Evolutionary conservation across 1,140 invertebrate species (phyloP).

Genomic region (Phymorhynchus buccinoides): DNA sequence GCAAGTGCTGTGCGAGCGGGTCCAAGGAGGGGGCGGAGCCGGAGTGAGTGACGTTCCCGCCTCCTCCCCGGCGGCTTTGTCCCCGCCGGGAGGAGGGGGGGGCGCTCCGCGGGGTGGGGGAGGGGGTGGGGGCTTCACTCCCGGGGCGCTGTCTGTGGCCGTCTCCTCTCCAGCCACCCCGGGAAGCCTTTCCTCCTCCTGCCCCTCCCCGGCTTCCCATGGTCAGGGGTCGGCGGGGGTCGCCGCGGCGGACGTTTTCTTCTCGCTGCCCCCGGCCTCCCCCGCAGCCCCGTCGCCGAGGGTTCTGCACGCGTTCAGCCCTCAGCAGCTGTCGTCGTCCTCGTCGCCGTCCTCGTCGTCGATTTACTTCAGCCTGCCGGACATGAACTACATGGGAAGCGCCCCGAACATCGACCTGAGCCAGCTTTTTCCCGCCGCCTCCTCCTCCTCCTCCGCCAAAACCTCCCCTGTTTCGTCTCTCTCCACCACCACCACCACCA

Average conservation of each 20-base stretch:
- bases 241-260: constrained; percentile 25
- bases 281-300: constrained; percentile 25
- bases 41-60: not conserved
- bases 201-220: constrained; percentile 5
- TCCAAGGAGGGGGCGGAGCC: not conserved
- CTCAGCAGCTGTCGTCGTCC: constrained; percentile 27
- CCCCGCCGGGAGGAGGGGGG: not conserved
- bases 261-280: constrained; percentile 22
- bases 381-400: constrained; percentile 51
- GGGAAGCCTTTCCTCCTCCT: not conserved
- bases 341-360: not conserved
- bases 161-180: constrained; percentile 34
- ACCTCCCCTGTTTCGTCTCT: not conserved
- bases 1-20: not conserved
- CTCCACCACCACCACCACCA: too few relatives aligned
- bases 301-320: constrained; percentile 21
- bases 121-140: not conserved
- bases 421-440: constrained; percentile 24
- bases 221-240: constrained; percentile 1
- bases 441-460: not conserved
- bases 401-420: constrained; percentile 50
- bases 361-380: constrained; percentile 41
- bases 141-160: not conserved
- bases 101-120: not conserved
- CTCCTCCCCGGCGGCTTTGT: not conserved